phyloP scores from a whole-genome alignment of 2,113 vertebrate genomes.

The Bos indicus region DNA sequence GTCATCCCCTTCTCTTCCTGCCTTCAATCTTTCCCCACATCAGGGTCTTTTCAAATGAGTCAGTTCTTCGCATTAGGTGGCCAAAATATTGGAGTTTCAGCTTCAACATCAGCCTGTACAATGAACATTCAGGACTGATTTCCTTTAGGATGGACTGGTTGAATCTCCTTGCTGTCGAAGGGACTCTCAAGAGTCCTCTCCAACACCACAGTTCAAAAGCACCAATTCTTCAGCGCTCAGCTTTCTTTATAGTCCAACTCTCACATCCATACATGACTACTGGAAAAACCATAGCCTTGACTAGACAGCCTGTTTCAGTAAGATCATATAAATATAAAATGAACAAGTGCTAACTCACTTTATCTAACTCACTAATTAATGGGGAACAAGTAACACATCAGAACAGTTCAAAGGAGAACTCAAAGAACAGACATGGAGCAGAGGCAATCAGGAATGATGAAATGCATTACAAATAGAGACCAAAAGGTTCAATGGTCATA shows the following conservation, averaged over 20 bases:
- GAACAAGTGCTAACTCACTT: neutral
- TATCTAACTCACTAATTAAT: neutral
- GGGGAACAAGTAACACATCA: neutral
- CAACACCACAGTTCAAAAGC: neutral
- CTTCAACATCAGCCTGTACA: neutral
- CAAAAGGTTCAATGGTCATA: accelerated
- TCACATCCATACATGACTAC: neutral
- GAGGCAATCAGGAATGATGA: neutral
- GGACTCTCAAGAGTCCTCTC: neutral
- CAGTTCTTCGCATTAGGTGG: neutral
- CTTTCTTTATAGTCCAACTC: neutral
- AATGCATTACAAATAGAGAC: neutral
- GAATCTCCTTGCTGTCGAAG: neutral
- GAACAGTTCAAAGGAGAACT: neutral
- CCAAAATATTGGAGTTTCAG: neutral
- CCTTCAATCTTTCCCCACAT: neutral
- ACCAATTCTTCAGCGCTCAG: neutral
- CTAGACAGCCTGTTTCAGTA: neutral
- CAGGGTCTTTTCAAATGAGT: neutral
- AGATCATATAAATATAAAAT: neutral
- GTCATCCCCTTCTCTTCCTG: neutral
- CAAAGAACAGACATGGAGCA: neutral
- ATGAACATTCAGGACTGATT: neutral
- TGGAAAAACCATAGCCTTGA: neutral
- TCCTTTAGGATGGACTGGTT: neutral